Evolutionary conservation across 2,113 vertebrate genomes (phyloP).

Genomic region (Macroglossus sobrinus): DNA sequence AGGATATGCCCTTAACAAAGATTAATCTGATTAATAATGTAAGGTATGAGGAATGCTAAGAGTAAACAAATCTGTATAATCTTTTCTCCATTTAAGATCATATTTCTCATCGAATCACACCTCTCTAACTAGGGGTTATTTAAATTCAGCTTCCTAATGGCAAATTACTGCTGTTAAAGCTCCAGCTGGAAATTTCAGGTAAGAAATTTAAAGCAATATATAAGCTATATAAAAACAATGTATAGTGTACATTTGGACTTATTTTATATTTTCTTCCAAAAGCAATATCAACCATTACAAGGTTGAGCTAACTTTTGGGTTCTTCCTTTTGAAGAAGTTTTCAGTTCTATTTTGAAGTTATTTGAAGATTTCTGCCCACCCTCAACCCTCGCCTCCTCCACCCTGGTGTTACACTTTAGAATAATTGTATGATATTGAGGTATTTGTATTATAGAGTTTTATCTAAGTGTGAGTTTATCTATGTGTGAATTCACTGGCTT

Average conservation of each 20-base stretch:
- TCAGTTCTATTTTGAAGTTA: neutral
- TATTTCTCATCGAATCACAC: neutral
- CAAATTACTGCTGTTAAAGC: neutral
- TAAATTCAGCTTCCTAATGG: constrained; percentile 22
- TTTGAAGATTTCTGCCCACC: neutral
- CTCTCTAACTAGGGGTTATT: neutral
- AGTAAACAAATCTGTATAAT: constrained; percentile 45
- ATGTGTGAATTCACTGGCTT: neutral
- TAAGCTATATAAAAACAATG: neutral
- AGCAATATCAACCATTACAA: neutral
- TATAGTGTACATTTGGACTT: neutral
- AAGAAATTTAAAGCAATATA: constrained; percentile 45
- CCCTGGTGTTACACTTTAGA: neutral
- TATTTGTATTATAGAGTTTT: neutral
- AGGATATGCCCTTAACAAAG: neutral
- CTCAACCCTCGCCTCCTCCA: neutral
- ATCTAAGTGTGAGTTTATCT: neutral
- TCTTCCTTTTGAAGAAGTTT: neutral
- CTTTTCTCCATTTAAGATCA: constrained; percentile 1
- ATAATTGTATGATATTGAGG: neutral
- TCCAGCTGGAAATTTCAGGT: constrained; percentile 40
- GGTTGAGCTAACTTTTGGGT: neutral
- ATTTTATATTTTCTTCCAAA: neutral
- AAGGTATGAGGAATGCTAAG: neutral
- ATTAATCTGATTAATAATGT: neutral